A percentile compares a stretch with the other conserved stretches of the same genome.
Conservation (phyloP, 2,797 vertebrate genomes). For the Eupleurogrammus muticus region DNA sequence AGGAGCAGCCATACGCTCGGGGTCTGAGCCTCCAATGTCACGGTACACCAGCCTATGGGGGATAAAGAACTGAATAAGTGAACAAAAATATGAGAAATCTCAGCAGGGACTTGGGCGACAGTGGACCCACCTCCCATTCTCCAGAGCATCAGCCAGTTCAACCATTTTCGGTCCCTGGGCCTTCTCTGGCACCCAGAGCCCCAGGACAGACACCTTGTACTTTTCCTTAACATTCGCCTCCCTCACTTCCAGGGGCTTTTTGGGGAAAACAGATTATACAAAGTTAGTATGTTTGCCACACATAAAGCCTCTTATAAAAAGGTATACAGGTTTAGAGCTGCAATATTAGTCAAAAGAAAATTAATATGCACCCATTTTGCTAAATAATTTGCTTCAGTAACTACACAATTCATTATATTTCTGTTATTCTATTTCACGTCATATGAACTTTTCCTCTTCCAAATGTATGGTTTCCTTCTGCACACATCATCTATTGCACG, state of each 20-base stretch:
- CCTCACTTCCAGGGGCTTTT: constrained; percentile 84
- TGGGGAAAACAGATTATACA: neutral
- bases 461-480: no score
- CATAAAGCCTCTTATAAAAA: neutral
- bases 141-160: constrained; percentile 78
- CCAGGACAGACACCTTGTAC: constrained; percentile 81
- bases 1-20: constrained; percentile 88
- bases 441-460: no score
- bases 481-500: no score
- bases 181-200: constrained; percentile 78
- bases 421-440: no score
- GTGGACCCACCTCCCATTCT: constrained; percentile 82
- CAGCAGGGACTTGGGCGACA: neutral
- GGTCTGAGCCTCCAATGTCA: constrained; percentile 88
- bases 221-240: constrained; percentile 72
- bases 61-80: neutral
- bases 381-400: no score
- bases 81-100: neutral
- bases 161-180: constrained; percentile 64
- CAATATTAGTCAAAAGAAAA: no score
- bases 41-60: constrained; percentile 80
- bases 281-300: neutral
- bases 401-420: no score
- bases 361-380: no score
- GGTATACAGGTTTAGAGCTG: neutral